Evolutionary conservation across 1,140 invertebrate genomes (phyloP).

Genomic region (Rhyacophila brunnea): DNA sequence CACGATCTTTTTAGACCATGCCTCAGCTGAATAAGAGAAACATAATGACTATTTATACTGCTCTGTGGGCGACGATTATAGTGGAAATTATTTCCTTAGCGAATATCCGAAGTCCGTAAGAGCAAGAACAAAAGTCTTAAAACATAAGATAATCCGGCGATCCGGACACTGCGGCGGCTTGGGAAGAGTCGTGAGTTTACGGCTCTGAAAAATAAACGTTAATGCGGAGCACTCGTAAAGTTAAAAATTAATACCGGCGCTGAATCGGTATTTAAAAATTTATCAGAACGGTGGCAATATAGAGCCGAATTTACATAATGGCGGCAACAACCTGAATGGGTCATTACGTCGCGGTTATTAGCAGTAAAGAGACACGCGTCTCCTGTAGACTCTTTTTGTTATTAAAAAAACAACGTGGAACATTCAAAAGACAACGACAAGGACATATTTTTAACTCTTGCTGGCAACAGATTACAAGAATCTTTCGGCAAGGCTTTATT

Average conservation of each 20-base stretch:
- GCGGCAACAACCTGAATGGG: constrained; percentile 28
- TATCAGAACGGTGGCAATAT: constrained; percentile 26
- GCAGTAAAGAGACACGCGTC: constrained; percentile 18
- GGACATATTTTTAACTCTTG: not conserved
- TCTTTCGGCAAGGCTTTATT: too few species aligned
- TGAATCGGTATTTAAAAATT: constrained; percentile 31
- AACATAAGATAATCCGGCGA: too few species aligned
- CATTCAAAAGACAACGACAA: not conserved
- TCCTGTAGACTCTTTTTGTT: not conserved
- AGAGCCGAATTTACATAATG: constrained; percentile 28
- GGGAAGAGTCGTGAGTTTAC: too few species aligned
- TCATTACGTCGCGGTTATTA: constrained; percentile 24
- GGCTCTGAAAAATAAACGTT: constrained; percentile 13
- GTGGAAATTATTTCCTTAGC: too few species aligned
- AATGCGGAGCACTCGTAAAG: constrained; percentile 15
- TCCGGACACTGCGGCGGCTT: too few species aligned
- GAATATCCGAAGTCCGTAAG: too few species aligned
- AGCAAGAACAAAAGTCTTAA: too few species aligned
- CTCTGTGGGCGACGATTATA: too few species aligned
- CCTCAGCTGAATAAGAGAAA: too few species aligned
- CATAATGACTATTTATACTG: too few species aligned
- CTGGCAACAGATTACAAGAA: too few species aligned
- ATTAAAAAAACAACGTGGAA: not conserved
- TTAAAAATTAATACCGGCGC: constrained; percentile 29
- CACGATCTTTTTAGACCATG: too few species aligned